Evolutionary conservation across 2,113 vertebrate genomes (phyloP), one percentile per base, ranked within the genome.

Genomic region (Platysteira castanea): DNA sequence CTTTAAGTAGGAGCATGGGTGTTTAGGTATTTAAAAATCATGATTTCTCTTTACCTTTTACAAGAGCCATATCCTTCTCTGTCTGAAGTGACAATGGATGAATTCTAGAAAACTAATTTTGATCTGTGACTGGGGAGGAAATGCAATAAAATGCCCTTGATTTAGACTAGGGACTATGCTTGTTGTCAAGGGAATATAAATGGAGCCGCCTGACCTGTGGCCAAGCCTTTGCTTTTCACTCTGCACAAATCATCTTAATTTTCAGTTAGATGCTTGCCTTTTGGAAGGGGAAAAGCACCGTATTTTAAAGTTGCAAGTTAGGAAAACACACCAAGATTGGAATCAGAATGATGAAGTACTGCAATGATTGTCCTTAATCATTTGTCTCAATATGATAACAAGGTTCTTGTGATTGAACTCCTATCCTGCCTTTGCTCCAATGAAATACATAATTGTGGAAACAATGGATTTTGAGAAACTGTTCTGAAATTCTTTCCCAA

Each of bases 61-160:
- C 47, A 64, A 77, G 68, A 87, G 26, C 52, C 10, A 1, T 74
- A 41, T 77, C 44, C 71, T 70, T n/a, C 52, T 86, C 33, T 82
- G 8, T 67, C 52, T 90, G 52, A 91, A 88, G 27, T 33, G 52
- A 19, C 35, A 78, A 4, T 90, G 26, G 9, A 41, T 81, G 19
- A 78, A 49, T 93, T 87, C 52, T 90, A 60, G 52, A 93, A 93
- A 59, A 60, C 56, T 77, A 56, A 68, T 92, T 92, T 94, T 81
- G 52, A 37, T 80, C 42, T 89, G 17, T 35, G 64, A 27, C 33
- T 63, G 26, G 21, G 10, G 26, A n/a, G 28, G 23, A 22, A 74
- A 74, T 23, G 28, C 2, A 6, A 30, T 89, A 61, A 91, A 84
- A 95, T 79, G 78, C 41, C 21, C 7, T 71, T 65, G n/a, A 64